Evolutionary conservation across 2,113 vertebrate species (phyloP).

Genomic region (Cavia aperea): DNA sequence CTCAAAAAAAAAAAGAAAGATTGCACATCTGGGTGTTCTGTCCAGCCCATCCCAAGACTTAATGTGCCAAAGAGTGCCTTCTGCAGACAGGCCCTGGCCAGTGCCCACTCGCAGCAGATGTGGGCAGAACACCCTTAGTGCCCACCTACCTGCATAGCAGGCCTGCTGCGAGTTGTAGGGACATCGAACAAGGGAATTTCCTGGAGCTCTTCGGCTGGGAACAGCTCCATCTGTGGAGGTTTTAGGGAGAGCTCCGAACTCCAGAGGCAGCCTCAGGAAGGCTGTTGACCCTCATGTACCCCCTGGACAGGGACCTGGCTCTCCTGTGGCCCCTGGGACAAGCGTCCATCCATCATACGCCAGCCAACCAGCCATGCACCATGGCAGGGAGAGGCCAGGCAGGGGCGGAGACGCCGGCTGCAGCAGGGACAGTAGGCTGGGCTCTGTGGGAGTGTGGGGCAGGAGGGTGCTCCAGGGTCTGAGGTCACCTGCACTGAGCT

Average conservation of each 20-base stretch:
- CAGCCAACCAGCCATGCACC: not conserved
- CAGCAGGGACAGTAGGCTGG: not conserved
- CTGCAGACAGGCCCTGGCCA: not conserved
- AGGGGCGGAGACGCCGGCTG: not conserved
- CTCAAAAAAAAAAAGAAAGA: not conserved
- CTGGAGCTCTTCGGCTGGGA: not conserved
- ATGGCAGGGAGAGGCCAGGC: not conserved
- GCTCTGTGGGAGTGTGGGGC: not conserved
- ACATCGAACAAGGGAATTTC: not conserved
- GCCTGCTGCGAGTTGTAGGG: not conserved
- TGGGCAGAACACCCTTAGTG: too few relatives aligned
- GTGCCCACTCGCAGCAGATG: not conserved
- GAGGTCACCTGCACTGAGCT: not conserved
- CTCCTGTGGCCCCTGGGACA: not conserved
- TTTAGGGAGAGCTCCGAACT: not conserved
- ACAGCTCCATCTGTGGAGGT: not conserved
- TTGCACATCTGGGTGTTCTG: not conserved
- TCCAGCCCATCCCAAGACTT: not conserved
- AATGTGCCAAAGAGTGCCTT: not conserved
- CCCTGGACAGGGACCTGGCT: rapidly evolving
- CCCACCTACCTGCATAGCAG: not conserved
- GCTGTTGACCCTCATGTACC: rapidly evolving
- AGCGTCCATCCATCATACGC: not conserved
- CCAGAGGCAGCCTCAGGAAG: not conserved
- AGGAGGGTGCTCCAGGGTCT: rapidly evolving